Base-by-base conservation (phyloP, 1,140 invertebrate genomes). In the Drosophila nasuta region DNA sequence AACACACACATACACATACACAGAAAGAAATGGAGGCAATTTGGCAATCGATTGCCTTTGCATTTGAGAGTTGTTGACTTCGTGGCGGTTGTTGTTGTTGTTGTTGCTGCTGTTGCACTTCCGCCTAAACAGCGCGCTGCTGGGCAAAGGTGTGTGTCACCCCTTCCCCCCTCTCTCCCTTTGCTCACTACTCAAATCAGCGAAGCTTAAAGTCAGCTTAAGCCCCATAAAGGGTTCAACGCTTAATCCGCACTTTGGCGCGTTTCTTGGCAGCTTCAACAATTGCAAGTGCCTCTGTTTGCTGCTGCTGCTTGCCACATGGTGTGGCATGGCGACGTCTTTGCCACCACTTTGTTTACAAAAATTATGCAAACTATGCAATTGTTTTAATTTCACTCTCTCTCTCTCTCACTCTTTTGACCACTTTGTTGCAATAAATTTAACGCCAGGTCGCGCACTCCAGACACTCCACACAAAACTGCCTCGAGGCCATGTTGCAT, bases 361-460 rank as follows among this genome's bases (percentile, higher is more conserved):
- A 60, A 81, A 86, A 86, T 86, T 86, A 86, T 86, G 78, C 82
- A 86, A 86, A 86, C 75, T 70, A 81, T 81, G 82, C 82, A 86
- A 86, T 86, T 86, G 82, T 81, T 86, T 86, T 86, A 81, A 81
- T 86, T 49, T 43, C 20, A 38, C 35, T 38, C 20, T 38, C 35
- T 38, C 33, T 35, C 7, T 6, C 5, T 33, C 7, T 33, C 30
- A 33, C 5, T 33, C 43, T 20, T 33, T 7, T 13, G 75, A 70
- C 52, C 75, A 74, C 54, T 71, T 66, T 82, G 56, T 82, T 80
- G 81, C 46, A 85, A 85, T 86, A 85, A 85, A 85, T 85, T 85
- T 81, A 85, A 86, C 82, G 82, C 82, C 71, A 79, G 66, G 68
- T 62, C 43, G 54, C 51, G 54, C 54, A 41, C 28, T 10, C 43